Base-by-base conservation (phyloP, 2,113 vertebrate genomes). In the Stegastes partitus region DNA sequence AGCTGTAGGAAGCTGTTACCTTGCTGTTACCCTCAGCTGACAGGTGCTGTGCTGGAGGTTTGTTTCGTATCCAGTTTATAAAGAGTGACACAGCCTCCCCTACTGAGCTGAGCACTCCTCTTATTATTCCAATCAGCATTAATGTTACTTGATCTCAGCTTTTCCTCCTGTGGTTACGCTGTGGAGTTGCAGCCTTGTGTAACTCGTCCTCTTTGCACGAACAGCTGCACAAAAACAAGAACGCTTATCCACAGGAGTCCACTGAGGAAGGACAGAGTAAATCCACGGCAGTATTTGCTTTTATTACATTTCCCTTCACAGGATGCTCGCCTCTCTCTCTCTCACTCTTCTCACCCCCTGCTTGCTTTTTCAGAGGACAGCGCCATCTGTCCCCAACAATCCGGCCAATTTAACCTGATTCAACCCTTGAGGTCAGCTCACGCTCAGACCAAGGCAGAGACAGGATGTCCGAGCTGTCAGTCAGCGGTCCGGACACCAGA, bases 41-140 rank as follows among this genome's bases (percentile, higher is more conserved):
- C 70, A 69, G 47, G 63, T 45, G 65, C 31, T 37, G 61, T 55
- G 47, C 67, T 79, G 55, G 66, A 59, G 62, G 69, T 79, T 82
- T 79, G 63, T 67, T 37, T 67, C 64, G 49, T 25, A 80, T 68
- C 50, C 57, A 68, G 23, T 65, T 62, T 72, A 74, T 51, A 76
- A 70, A 77, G 61, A 76, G 64, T 28, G 37, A 70, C 62, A 79
- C n/a, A 14, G 49, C 66, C 72, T 74, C 69, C 84, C 73, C 54
- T 74, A 16, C 67, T 47, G 69, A 76, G 68, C 72, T 58, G 51
- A 31, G 53, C 71, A 31, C 65, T 51, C 18, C n/a, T 77, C 61
- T 59, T 72, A 77, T 82, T 77, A 82, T 68, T 70, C 64, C 64
- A 77, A 77, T 89, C 78, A 84, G 63, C 61, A 47, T 78, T 75